Base-by-base conservation (phyloP, 2,113 vertebrate genomes). In the Conger conger region DNA sequence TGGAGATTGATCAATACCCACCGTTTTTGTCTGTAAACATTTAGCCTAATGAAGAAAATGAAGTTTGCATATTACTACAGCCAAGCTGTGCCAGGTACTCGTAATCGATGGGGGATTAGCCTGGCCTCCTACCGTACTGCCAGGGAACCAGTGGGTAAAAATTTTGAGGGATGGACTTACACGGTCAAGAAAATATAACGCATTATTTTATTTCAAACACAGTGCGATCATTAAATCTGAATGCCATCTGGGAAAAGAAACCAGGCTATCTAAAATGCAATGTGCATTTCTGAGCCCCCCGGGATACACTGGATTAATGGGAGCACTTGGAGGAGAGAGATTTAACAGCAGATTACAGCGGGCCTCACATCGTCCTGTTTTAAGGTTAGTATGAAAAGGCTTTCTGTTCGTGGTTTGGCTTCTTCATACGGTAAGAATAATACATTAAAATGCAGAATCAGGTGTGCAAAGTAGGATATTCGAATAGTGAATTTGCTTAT, bases 11-110 rank as follows among this genome's bases (percentile, higher is more conserved):
- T 94, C 89, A 78, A 94, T 93, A 88, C 92, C 89, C 89, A 92
- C 89, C 60, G 85, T 87, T 93, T n/a, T 90, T 81, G 89, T 91
- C 89, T 89, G 89, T 85, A 7, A 53, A 82, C 85, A 88, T 91
- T 90, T 91, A 91, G 87, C 86, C 91, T 93, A 94, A 92, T 91
- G 85, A 92, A 86, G 86, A n/a, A 87, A 90, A 94, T 94, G 90
- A 92, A 87, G 88, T 81, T 84, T 91, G 86, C 92, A 92, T 92
- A 93, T 92, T 92, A 93, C 93, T 88, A 92, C 84, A 79, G 87
- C 87, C 88, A 90, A 88, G 88, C 89, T 90, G 89, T 83, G 89
- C 80, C 60, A 35, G 68, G 83, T 82, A 87, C 85, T 87, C 57
- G 60, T 30, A 33, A 91, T 93, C 90, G 89, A 86, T 40, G 83